phyloP scores from a whole-genome alignment of 2,888 invertebrate species.

The Podotricha telesiphe region DNA sequence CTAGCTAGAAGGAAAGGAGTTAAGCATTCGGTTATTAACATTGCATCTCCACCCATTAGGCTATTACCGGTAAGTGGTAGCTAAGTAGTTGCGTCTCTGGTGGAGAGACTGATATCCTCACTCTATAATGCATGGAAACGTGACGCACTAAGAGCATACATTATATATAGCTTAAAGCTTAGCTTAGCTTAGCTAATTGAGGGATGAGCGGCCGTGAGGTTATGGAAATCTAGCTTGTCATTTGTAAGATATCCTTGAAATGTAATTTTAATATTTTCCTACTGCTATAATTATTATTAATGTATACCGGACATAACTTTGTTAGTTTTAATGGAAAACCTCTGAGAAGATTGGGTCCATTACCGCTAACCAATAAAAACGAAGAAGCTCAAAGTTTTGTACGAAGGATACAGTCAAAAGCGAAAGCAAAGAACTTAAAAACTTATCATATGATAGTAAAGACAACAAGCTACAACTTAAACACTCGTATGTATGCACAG shows the following conservation, averaged over 20 bases:
- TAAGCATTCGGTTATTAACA: slow-evolving; percentile 2
- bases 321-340: too few species aligned
- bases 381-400: not conserved
- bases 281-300: too few species aligned
- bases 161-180: not conserved
- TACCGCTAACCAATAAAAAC: too few species aligned
- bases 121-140: slow-evolving; percentile 13
- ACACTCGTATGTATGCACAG: slow-evolving; percentile 17
- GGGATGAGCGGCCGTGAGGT: not conserved
- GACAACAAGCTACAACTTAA: not conserved
- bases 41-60: slow-evolving; percentile 14
- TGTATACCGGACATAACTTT: too few species aligned
- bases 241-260: not conserved
- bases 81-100: slow-evolving; percentile 15
- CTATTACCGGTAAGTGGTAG: slow-evolving; percentile 15
- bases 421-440: slow-evolving; percentile 6
- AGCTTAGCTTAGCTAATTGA: slow-evolving; percentile 12
- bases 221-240: not conserved
- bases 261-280: not conserved
- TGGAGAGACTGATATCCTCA: slow-evolving; percentile 5
- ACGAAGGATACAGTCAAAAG: not conserved
- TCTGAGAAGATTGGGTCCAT: too few species aligned
- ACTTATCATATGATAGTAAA: slow-evolving; percentile 2
- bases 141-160: not conserved
- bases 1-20: not conserved